A percentile compares a stretch with the other conserved stretches of the same genome.
These are phyloP conservation scores for Notothenia rossii DNA, from an alignment of 2,113 vertebrate species.

Conservation along the genomic window DNA sequence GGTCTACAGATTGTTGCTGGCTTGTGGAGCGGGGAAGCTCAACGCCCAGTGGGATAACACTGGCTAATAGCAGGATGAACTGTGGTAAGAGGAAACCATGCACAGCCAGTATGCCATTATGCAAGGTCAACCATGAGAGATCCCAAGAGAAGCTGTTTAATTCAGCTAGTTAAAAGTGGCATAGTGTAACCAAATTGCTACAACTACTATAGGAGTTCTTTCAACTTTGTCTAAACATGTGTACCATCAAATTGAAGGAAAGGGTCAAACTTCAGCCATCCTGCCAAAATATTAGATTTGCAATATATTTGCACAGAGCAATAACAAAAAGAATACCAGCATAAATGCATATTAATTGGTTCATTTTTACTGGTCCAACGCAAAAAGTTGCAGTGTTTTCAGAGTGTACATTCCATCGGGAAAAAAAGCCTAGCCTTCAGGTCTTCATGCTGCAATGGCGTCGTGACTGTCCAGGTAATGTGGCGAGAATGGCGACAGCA, in stretches of 20 bases:
- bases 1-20: conserved; percentile 51
- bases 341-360: neutral
- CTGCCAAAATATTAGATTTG: neutral
- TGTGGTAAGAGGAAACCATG: conserved; percentile 27
- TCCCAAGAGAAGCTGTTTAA: neutral
- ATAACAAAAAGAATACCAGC: neutral
- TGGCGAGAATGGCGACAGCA: conserved; percentile 71
- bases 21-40: conserved; percentile 39
- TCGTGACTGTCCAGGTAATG: conserved; percentile 63
- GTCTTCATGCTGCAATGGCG: conserved; percentile 53
- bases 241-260: neutral
- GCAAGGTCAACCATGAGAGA: conserved; percentile 15
- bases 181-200: neutral
- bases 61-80: conserved; percentile 41
- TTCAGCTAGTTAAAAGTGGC: conserved; percentile 6
- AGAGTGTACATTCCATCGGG: conserved; percentile 14
- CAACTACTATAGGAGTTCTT: neutral
- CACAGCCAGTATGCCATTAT: conserved; percentile 4
- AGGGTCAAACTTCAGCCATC: neutral
- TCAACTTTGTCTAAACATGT: neutral
- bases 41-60: conserved; percentile 25
- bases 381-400: conserved; percentile 18
- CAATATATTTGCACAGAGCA: conserved; percentile 4
- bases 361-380: conserved; percentile 4
- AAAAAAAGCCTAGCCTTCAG: conserved; percentile 47